Conservation (phyloP, 2,113 vertebrate genomes). For the Caloenas nicobarica region DNA sequence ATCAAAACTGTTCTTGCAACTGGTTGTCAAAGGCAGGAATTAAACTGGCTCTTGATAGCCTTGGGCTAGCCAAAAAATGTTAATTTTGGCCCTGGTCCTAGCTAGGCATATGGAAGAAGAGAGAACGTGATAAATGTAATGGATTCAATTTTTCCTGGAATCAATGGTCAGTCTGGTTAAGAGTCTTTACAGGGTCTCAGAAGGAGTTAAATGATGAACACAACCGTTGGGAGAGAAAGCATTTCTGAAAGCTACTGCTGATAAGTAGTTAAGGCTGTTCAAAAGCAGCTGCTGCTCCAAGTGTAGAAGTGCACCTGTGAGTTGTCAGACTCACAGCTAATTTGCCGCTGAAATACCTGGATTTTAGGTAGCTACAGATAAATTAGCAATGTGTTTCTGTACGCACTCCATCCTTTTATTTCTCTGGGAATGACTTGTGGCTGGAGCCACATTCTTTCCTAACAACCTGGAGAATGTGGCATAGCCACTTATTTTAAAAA, state of each 20-base stretch:
- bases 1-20: not conserved
- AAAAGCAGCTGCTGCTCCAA: slow-evolving; percentile 9
- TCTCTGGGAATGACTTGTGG: not conserved
- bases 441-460: not conserved
- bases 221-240: not conserved
- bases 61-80: not conserved
- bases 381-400: not conserved
- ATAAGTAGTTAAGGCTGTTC: slow-evolving; percentile 1
- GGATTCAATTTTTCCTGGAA: not conserved
- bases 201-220: not conserved
- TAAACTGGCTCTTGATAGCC: not conserved
- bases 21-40: not conserved
- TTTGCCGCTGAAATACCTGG: not conserved
- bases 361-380: not conserved
- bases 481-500: not conserved
- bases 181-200: not conserved
- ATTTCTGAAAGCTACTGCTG: not conserved
- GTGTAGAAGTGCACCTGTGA: not conserved
- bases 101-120: not conserved
- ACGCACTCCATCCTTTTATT: not conserved
- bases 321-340: not conserved
- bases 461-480: not conserved
- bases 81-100: not conserved
- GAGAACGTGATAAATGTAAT: not conserved
- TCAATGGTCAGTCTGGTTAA: not conserved